Evolutionary conservation across 2,888 invertebrate genomes (phyloP).

Genomic region (Merodon equestris): DNA sequence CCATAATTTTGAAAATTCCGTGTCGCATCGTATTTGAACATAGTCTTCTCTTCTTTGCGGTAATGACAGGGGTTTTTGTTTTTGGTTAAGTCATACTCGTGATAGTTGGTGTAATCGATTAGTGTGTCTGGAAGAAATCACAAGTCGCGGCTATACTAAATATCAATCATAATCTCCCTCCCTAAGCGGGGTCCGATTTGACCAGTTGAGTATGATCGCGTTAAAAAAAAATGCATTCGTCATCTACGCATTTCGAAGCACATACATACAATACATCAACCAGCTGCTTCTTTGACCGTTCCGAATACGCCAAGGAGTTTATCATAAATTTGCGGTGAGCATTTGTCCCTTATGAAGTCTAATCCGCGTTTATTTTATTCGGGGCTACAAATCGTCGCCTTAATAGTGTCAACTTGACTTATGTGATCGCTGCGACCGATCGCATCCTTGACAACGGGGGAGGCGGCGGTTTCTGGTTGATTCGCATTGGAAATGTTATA

Average conservation of each 20-base stretch:
- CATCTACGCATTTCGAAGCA: no score
- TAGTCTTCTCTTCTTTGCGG: no score
- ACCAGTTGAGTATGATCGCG: no score
- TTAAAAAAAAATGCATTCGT: no score
- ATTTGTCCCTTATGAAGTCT: conserved; percentile 79
- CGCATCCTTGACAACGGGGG: conserved; percentile 44
- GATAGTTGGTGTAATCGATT: no score
- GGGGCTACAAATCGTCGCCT: conserved; percentile 79
- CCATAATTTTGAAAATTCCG: conserved; percentile 15
- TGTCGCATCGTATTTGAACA: background rate
- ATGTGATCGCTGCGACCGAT: conserved; percentile 74
- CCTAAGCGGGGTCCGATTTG: no score
- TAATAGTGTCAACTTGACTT: conserved; percentile 79
- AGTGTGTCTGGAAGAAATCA: no score
- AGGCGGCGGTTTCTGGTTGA: conserved; percentile 23
- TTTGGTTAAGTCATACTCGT: no score
- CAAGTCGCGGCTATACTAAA: no score
- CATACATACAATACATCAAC: background rate
- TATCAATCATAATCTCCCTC: no score
- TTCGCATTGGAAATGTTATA: conserved; percentile 60
- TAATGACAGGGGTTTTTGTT: no score
- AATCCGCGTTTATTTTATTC: conserved; percentile 79
- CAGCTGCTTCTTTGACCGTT: conserved; percentile 21
- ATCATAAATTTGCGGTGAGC: conserved; percentile 77
- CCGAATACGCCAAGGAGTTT: conserved; percentile 64